These are phyloP conservation scores for Rhinichthys osculus DNA, from an alignment of 2,797 vertebrate genomes.

Conservation along the genomic window DNA sequence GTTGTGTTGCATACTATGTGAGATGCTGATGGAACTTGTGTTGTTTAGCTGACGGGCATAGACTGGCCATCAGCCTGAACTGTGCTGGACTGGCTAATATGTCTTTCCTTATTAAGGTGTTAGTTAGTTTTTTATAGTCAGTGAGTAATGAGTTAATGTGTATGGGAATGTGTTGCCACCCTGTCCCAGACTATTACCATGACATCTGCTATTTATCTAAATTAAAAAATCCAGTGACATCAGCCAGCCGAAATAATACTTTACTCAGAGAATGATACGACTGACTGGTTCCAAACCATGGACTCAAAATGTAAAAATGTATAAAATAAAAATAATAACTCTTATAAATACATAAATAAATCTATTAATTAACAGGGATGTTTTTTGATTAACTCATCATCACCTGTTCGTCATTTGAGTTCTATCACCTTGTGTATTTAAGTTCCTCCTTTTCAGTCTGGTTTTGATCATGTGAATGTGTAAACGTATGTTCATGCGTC, in stretches of 20 bases:
- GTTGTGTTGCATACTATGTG: not conserved
- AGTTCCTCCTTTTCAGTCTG: too few species aligned
- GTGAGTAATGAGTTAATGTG: slow-evolving; percentile 4
- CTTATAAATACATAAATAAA: not conserved
- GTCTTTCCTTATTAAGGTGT: slow-evolving; percentile 33
- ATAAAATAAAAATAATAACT: not conserved
- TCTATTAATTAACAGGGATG: not conserved
- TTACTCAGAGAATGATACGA: not conserved
- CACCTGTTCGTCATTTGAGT: too few species aligned
- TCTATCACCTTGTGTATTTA: too few species aligned
- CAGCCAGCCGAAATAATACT: not conserved
- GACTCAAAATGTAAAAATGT: not conserved
- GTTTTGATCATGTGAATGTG: too few species aligned
- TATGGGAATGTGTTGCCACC: slow-evolving; percentile 4
- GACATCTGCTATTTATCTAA: slow-evolving; percentile 9
- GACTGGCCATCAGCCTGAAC: slow-evolving; percentile 26
- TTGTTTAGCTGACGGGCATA: slow-evolving; percentile 22
- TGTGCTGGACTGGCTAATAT: slow-evolving; percentile 28
- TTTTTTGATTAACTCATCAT: too few species aligned
- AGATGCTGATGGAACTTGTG: slow-evolving; percentile 9
- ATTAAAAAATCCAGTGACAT: slow-evolving; percentile 13
- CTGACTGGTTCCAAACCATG: not conserved
- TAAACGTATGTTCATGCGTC: too few species aligned
- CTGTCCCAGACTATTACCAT: not conserved
- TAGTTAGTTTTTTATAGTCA: slow-evolving; percentile 25